These are phyloP conservation scores for Glyphotaelius pellucidus DNA, from an alignment of 2,888 invertebrate genomes.

Conservation along the genomic window DNA sequence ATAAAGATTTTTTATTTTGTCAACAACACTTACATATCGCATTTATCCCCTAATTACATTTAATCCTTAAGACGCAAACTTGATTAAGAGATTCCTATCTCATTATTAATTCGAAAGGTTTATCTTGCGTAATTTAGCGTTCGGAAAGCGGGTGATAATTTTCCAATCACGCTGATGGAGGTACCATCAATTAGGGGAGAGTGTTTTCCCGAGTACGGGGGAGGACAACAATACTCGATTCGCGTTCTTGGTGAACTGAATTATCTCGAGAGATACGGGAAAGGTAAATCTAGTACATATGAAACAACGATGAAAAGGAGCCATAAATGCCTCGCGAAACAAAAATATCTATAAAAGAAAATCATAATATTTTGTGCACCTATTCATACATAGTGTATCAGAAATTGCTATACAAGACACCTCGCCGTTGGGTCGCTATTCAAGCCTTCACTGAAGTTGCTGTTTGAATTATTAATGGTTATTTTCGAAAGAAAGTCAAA, in stretches of 20 bases:
- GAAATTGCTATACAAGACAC: not conserved
- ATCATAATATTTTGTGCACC: not conserved
- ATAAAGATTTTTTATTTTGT: no score
- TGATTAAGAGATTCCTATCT: not conserved
- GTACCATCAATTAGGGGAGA: slow-evolving; percentile 1
- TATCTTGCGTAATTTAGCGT: not conserved
- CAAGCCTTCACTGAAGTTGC: no score
- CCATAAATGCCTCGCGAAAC: not conserved
- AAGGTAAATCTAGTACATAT: not conserved
- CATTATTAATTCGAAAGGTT: slow-evolving; percentile 16
- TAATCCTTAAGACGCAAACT: not conserved
- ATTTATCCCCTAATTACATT: not conserved
- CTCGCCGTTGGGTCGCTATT: no score
- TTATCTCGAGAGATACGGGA: not conserved
- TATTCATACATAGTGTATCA: not conserved
- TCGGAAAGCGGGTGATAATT: slow-evolving; percentile 2
- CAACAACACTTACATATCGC: not conserved
- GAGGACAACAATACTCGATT: not conserved
- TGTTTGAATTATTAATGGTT: no score
- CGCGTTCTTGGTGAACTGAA: not conserved
- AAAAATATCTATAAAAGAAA: not conserved
- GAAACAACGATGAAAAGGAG: not conserved
- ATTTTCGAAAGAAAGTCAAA: not conserved
- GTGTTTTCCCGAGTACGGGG: not conserved
- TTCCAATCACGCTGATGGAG: slow-evolving; percentile 23